phyloP scores from a whole-genome alignment of 2,888 invertebrate species.

The Cerastis leucographa region DNA sequence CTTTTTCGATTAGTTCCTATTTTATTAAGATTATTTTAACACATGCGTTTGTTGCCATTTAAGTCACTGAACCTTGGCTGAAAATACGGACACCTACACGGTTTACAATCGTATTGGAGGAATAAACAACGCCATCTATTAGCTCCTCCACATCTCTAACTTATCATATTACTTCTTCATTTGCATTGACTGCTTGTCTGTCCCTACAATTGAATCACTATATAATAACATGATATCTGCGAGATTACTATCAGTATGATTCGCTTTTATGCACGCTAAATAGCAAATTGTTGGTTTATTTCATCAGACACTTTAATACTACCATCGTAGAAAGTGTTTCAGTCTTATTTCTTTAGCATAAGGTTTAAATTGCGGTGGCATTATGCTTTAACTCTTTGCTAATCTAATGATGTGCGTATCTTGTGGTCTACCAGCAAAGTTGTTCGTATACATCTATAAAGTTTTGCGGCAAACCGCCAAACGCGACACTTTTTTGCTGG shows the following conservation, averaged over 20 bases:
- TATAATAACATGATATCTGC: constrained; percentile 85
- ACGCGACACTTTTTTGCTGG: constrained; percentile 66
- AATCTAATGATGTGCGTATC: constrained; percentile 66
- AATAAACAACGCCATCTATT: constrained; percentile 43
- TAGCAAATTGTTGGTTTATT: constrained; percentile 86
- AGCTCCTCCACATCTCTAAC: neutral
- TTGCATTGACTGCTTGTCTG: constrained; percentile 69
- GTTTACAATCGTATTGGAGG: neutral
- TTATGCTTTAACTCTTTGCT: constrained; percentile 47
- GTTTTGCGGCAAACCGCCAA: constrained; percentile 72
- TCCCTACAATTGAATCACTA: constrained; percentile 76
- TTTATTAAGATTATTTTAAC: neutral
- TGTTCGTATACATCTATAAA: constrained; percentile 67
- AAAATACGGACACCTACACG: neutral
- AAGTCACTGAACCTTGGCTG: neutral
- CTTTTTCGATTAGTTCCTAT: neutral
- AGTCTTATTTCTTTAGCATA: constrained; percentile 68
- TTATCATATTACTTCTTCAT: constrained; percentile 4
- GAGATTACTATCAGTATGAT: constrained; percentile 85
- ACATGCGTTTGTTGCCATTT: neutral
- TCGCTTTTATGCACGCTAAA: constrained; percentile 86
- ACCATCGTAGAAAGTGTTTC: constrained; percentile 52
- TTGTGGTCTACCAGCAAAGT: constrained; percentile 73
- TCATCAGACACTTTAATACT: constrained; percentile 79
- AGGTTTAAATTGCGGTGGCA: constrained; percentile 64